Evolutionary conservation across 2,888 invertebrate species (phyloP), one percentile per base, ranked within the genome.

Genomic region (Netelia virgata): DNA sequence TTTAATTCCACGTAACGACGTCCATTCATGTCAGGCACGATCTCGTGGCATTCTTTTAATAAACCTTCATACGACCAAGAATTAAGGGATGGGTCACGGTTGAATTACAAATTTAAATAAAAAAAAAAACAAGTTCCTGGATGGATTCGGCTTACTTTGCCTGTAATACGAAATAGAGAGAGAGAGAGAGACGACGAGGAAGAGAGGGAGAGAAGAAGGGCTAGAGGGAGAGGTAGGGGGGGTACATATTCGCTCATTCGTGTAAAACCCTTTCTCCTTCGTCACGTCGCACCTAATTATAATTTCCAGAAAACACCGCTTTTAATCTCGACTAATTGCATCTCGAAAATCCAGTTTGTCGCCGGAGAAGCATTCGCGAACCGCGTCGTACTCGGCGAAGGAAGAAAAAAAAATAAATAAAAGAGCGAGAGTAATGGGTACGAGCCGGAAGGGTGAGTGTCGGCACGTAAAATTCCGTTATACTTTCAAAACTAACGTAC

Each of bases 241-340:
- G 41, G 47, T 28, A 36, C 16, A 66, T 16, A 57, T 43, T 55
- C 43, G 41, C 75, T 66, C 63, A 57, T 47, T 57, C 70, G 57
- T 23, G 57, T 18, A 82, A 61, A 76, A 55, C 55, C 57, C 47
- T 72, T 64, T 69, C 47, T 70, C 82, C 50, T 64, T 55, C 63
- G 76, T 76, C 64, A 50, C 61, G 76, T 66, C 76, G 47, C 59
- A 43, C 82, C 76, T 57, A 76, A 76, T 82, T 82, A 82, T 76
- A 72, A 82, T 64, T 82, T 76, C 70, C 36, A n/a, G 70, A 76
- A 82, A 82, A 72, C 70, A 82, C 47, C 70, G 47, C 57, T 64
- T 76, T 82, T 69, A 82, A 82, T 82, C 70, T 76, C 64, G 36
- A 82, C 70, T 82, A 76, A 82, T 82, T 82, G 76, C 76, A 72